Percentiles rank a stretch among this genome's conserved stretches.
Evolutionary conservation across 1,140 invertebrate species (phyloP).

Genomic region (Brachionus manjavacas): DNA sequence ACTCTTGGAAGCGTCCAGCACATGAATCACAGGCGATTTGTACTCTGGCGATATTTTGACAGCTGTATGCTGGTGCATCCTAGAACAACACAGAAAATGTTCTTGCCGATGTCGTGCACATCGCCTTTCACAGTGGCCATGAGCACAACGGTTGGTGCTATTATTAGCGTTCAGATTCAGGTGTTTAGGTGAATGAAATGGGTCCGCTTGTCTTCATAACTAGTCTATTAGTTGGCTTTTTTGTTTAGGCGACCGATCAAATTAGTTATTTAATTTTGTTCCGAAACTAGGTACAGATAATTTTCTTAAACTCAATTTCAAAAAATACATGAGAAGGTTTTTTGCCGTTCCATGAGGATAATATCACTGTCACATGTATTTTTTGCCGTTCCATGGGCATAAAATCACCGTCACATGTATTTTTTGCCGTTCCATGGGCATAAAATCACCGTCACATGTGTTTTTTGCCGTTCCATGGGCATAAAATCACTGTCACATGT

Average conservation of each 20-base stretch:
- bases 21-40: conserved; percentile 61
- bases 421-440: too few species aligned
- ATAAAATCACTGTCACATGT: too few species aligned
- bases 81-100: conserved; percentile 65
- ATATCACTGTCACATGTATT: too few species aligned
- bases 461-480: too few species aligned
- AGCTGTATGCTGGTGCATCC: conserved; percentile 66
- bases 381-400: too few species aligned
- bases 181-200: background rate
- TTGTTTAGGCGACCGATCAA: too few species aligned
- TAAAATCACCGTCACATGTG: too few species aligned
- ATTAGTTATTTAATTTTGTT: background rate
- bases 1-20: conserved; percentile 65
- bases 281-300: background rate
- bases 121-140: conserved; percentile 66
- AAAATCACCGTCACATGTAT: too few species aligned
- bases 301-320: background rate
- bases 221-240: background rate
- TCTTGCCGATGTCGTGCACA: conserved; percentile 68
- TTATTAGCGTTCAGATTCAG: background rate
- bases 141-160: conserved; percentile 56
- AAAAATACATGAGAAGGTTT: too few species aligned
- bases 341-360: too few species aligned
- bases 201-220: background rate
- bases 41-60: conserved; percentile 65